A percentile compares a stretch with the other conserved stretches of the same genome.
Evolutionary conservation across 2,888 invertebrate genomes (phyloP).

Genomic region (Platycheirus albimanus): DNA sequence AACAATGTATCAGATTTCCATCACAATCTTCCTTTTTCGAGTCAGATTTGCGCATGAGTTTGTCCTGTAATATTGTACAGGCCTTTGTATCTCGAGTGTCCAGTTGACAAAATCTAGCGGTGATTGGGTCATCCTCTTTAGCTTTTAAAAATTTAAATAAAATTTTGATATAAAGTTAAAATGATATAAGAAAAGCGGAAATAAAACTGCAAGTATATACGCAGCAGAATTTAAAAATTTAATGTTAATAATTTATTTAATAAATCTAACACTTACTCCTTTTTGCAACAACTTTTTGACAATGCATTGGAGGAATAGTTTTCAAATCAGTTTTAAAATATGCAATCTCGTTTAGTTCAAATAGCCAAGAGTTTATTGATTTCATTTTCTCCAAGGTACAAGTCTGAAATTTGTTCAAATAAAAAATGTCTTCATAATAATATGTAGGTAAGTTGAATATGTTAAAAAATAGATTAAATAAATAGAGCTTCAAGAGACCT

Average conservation of each 20-base stretch:
- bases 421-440: no score
- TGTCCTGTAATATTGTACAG: conserved; percentile 78
- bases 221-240: no score
- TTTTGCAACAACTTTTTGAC: conserved; percentile 82
- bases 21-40: conserved; percentile 60
- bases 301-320: conserved; percentile 81
- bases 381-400: conserved; percentile 81
- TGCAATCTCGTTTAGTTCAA: conserved; percentile 82
- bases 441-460: no score
- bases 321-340: conserved; percentile 79
- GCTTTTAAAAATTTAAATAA: neutral
- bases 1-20: conserved; percentile 79
- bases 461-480: no score
- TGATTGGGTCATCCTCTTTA: conserved; percentile 76
- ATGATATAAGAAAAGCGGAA: no score
- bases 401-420: conserved; percentile 76
- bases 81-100: conserved; percentile 81
- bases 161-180: neutral
- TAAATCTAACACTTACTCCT: conserved; percentile 78
- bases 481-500: no score
- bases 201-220: no score
- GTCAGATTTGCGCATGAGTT: conserved; percentile 39
- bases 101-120: conserved; percentile 81
- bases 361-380: conserved; percentile 80
- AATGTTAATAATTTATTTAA: neutral